Percentiles rank a stretch among this genome's conserved stretches.
phyloP scores from a whole-genome alignment of 2,113 vertebrate genomes.

The Zosterops borbonicus region DNA sequence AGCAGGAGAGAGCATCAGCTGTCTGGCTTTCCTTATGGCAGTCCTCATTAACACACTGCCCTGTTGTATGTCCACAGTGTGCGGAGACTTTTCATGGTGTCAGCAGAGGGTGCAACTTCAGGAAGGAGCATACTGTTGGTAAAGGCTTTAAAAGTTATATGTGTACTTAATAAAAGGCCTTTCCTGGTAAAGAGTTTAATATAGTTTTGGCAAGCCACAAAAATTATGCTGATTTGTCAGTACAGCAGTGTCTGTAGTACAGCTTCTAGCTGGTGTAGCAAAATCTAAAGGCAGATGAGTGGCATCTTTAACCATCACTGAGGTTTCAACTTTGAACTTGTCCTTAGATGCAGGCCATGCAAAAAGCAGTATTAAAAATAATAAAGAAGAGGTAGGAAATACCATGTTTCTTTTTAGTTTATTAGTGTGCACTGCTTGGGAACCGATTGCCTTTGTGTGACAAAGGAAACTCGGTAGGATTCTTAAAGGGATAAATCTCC shows the following conservation, averaged over 20 bases:
- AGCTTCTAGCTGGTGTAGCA: neutral
- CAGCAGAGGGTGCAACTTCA: neutral
- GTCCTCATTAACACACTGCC: neutral
- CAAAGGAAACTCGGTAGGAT: neutral
- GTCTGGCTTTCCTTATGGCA: neutral
- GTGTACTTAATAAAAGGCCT: neutral
- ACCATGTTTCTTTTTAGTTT: neutral
- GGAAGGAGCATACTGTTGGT: neutral
- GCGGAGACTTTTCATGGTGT: neutral
- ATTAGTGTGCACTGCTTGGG: neutral
- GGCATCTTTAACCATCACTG: neutral
- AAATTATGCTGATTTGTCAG: neutral
- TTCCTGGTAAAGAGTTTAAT: neutral
- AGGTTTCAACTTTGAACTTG: neutral
- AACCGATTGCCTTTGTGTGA: neutral
- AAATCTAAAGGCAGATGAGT: neutral
- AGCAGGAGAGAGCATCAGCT: neutral
- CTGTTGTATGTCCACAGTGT: fast-evolving
- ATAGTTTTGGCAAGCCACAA: neutral
- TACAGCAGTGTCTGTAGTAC: neutral
- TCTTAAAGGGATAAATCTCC: neutral
- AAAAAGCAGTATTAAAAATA: neutral
- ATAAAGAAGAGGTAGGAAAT: neutral
- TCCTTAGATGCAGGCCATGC: neutral
- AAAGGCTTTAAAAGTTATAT: neutral